phyloP scores from a whole-genome alignment of 35 echinoderm and acorn worm genomes.

The Heliocidaris tuberculata region DNA sequence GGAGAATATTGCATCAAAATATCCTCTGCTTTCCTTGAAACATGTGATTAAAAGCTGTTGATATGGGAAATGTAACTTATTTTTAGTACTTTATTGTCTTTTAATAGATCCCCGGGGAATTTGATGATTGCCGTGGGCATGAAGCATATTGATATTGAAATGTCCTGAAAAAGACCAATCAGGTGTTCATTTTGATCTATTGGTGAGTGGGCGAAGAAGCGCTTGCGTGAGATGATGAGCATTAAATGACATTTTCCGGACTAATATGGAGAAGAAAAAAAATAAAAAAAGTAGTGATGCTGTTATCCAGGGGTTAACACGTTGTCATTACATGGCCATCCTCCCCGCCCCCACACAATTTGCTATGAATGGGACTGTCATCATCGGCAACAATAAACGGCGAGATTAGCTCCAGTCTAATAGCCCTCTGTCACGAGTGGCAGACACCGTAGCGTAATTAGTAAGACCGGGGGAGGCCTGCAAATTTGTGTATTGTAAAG shows the following conservation, averaged over 20 bases:
- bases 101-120: background rate
- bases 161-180: background rate
- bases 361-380: background rate
- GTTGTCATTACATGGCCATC: background rate
- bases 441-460: background rate
- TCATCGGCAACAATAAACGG: background rate
- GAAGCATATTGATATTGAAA: background rate
- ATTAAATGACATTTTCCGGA: background rate
- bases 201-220: background rate
- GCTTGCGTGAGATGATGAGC: background rate
- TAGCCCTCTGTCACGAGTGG: background rate
- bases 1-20: background rate
- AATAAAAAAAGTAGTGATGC: background rate
- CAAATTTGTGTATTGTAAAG: slow-evolving; percentile 2
- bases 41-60: background rate
- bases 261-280: background rate
- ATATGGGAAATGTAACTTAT: background rate
- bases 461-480: background rate
- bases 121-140: background rate
- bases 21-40: background rate
- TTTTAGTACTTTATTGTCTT: background rate
- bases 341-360: slow-evolving; percentile 4
- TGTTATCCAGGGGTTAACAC: background rate
- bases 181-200: background rate
- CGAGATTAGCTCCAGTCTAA: background rate